Base-by-base conservation (phyloP, 2,797 vertebrate species). In the Gymnodraco acuticeps region DNA sequence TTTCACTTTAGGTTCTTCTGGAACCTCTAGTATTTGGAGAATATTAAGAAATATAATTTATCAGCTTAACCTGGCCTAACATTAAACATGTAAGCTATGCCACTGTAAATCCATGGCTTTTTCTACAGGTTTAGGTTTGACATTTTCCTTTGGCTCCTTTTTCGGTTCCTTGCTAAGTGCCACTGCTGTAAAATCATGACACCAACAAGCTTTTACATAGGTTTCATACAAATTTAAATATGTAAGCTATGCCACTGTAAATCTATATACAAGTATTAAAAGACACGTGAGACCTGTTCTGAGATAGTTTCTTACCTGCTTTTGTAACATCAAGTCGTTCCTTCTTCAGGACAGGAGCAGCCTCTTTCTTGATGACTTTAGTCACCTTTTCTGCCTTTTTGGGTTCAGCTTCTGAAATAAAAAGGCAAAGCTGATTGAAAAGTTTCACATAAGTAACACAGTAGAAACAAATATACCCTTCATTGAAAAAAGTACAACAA, bases 311-410 rank as follows among this genome's bases (percentile, higher is more conserved):
- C 27, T n/a, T 20, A 81, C 87, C 80, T 72, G 58, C 15, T 76
- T 87, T 80, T 51, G 88, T 88, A 3, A 85, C 50, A 64, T 82
- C 81, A 1, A 72, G 1, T 12, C 79, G 83, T 45, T 87, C 68
- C 64, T 69, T 86, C 64, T 80, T 83, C 52, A 77, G 61, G 23
- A 80, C 23, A 17, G 81, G 50, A 33, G 69, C 64, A 3, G 48
- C 60, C 2, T 58, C 68, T 48, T 86, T 80, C 73, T 56, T 80
- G 3, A 10, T 17, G 52, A 41, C 41, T 67, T 55, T 89, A 15
- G 68, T 10, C 53, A 78, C 19, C 62, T 46, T 75, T 10, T 31
- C 19, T 31, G 55, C 19, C 63, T 62, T 86, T 55, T 77, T 75
- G n/a, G 59, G 52, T 65, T 79, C 74, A 17, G 58, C 78, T 12